Base-by-base conservation (phyloP, 2,888 invertebrate species). In the Rhogogaster chlorosoma region DNA sequence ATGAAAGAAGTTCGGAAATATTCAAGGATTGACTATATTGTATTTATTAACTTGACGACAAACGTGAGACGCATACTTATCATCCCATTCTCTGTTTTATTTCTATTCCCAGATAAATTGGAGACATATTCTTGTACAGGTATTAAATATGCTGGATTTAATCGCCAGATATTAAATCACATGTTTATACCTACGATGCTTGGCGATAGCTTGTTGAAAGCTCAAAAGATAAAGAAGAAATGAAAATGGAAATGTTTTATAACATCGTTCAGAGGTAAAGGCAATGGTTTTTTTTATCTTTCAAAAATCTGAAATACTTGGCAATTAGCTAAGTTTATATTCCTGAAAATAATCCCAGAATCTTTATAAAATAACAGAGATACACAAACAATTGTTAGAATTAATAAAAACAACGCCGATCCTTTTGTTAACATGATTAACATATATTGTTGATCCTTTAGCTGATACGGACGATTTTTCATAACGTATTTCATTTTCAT, bases 1-100 rank as follows among this genome's bases (percentile, higher is more conserved):
- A 42, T 77, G 26, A 45, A 75, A 77, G n/a, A n/a, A 38, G 22
- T 53, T 53, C 22, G n/a, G 10, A 49, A 77, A 77, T 32, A 18
- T 77, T 49, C 18, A 53, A 77, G 22, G 71, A 73, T 77, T 61
- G 36, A 61, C 38, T 57, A 42, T 71, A 42, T 73, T 80, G 80
- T 80, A 61, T 80, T 80, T 80, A 80, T 80, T 38, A 61, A 61
- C 80, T 80, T 61, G 80, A 80, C 80, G 61, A 61, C 38, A 36
- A 80, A 80, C 80, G 32, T 61, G 36, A 53, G 78, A 78, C 26
- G 10, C 80, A 22, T 38, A 61, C 26, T 80, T 29, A 80, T 61
- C 38, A 26, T 80, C 29, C n/a, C 38, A 80, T 80, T 61, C 36
- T 80, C 36, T 38, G 61, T 80, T 38, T 61, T 61, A 12, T 42